Evolutionary conservation across 2,888 invertebrate genomes (phyloP), one percentile per base, ranked within the genome.

Genomic region (Bedellia somnulentella): DNA sequence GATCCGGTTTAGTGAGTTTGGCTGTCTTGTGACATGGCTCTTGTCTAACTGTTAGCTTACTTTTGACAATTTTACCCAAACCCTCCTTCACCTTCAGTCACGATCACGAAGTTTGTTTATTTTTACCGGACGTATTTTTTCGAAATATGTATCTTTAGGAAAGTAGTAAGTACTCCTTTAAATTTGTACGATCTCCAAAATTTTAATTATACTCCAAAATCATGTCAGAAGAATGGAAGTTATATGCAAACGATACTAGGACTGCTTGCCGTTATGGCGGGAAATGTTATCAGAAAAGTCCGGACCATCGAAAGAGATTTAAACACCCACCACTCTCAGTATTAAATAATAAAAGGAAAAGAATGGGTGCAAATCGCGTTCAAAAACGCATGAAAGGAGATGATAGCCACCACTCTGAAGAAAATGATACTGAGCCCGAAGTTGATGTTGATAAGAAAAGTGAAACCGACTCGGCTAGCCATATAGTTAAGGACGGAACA

Each of bases 261-360:
- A 66, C 58, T 24, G 57, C 80, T 26, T 93, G 93, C 56, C 86
- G 85, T 63, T 93, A 89, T 53, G 89, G 89, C 30, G 55, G 52
- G 4, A 82, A 84, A 41, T 93, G 93, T 57, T 93, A 90, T 56
- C 90, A 89, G 49, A 87, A 83, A 49, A 93, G 91, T 70, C 71
- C 84, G 1, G 66, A 71, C 1, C 93, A 93, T 66, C 77, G 77
- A 32, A 64, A 79, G 34, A 86, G 83, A 47, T 93, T 80, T 42
- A 89, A 87, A 59, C 92, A 93, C 57, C 89, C 88, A 8, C 75
- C 79, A 26, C 92, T 92, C 57, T 89, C 88, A 8, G 75, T 79
- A 26, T 61, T 38, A 32, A 61, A 52, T 48, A 53, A 37, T 11
- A 46, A 51, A 43, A 47, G 40, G 27, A 45, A 44, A 34, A 49